Base-by-base conservation (phyloP, 1,140 invertebrate genomes). In the Caenorhabditis brenneri region DNA sequence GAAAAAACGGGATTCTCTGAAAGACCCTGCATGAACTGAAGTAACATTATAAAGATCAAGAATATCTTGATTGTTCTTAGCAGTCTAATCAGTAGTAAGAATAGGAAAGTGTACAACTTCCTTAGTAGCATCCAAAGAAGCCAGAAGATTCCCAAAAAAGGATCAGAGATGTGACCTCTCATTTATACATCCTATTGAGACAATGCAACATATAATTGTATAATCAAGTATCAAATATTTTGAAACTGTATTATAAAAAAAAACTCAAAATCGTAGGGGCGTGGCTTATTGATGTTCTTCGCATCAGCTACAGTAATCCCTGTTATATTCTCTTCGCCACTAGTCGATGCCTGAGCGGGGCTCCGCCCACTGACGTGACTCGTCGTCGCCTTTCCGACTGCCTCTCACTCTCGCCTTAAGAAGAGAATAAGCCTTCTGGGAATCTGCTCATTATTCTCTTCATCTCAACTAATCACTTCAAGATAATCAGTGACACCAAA, bases 351-450 rank as follows among this genome's bases (percentile, higher is more conserved):
- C 24, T 29, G 33, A 29, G 29, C 31, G 7, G 10, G 65, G n/a
- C 33, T 29, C 65, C 29, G 29, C 65, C 36, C 36, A 29, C 12
- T 74, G 65, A 74, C 65, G 65, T 74, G 65, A 74, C 65, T 74
- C 65, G 29, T 29, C 65, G 15, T 74, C 65, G 65, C 65, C 65
- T 74, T 74, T 74, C 65, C 65, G 65, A 74, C 65, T 74, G 65
- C 65, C 65, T 74, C 65, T 74, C 65, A 74, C 65, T 74, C 65
- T 74, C 65, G 65, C 65, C 65, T 74, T 74, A 24, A 74, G 65
- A 74, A 74, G 7, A 74, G 29, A 74, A 42, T 42, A 42, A 24
- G 22, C 16, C 36, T 74, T 42, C 42, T 22, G 65, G 36, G 36
- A 74, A 74, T 42, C 36, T 42, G 36, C 36, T 74, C 33, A 15